A percentile compares a stretch with the other conserved stretches of the same genome.
phyloP scores from a whole-genome alignment of 2,797 vertebrate genomes.

The Balearica regulorum region DNA sequence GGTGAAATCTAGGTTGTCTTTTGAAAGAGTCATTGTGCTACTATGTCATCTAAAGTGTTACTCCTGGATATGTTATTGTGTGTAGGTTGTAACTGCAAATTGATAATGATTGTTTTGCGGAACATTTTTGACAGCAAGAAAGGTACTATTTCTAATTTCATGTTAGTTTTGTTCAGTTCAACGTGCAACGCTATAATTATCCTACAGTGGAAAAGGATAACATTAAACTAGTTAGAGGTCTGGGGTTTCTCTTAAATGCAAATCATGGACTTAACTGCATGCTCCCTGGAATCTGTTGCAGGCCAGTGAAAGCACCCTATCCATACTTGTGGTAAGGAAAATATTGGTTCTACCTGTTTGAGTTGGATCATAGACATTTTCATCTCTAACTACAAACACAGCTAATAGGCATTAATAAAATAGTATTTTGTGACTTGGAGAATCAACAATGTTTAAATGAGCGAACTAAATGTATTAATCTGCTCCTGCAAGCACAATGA shows the following conservation, averaged over 20 bases:
- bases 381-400: background rate
- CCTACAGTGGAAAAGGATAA: background rate
- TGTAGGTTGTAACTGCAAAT: background rate
- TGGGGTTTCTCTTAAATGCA: background rate
- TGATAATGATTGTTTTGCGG: background rate
- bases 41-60: background rate
- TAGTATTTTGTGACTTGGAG: background rate
- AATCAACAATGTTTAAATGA: background rate
- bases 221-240: background rate
- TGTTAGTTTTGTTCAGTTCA: background rate
- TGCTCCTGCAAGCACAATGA: background rate
- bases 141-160: background rate
- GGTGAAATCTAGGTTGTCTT: background rate
- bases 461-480: background rate
- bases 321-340: background rate
- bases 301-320: background rate
- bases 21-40: background rate
- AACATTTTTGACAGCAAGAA: background rate
- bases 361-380: background rate
- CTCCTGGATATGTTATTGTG: rapidly evolving
- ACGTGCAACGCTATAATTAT: background rate
- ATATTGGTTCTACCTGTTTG: background rate
- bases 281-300: background rate
- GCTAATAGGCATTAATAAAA: background rate
- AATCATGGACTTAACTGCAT: background rate